These are phyloP conservation scores for Anoplolepis gracilipes DNA, from an alignment of 1,140 invertebrate genomes.

Conservation along the genomic window DNA sequence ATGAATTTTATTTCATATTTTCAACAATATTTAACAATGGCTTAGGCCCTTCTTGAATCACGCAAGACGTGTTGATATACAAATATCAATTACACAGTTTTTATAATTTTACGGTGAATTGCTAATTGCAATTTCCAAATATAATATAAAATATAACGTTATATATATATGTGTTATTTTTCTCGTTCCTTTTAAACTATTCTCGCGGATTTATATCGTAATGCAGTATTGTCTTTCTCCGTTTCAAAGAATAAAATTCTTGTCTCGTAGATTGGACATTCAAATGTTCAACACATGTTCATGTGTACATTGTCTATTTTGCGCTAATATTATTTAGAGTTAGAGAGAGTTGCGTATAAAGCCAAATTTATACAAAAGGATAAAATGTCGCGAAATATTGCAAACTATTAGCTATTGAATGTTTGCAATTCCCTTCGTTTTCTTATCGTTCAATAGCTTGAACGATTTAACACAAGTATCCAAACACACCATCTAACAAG, in stretches of 20 bases:
- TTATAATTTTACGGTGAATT: slow-evolving; percentile 4
- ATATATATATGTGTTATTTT: slow-evolving; percentile 10
- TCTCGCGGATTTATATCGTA: slow-evolving; percentile 66
- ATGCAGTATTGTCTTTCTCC: slow-evolving; percentile 62
- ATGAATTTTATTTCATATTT: slow-evolving; percentile 80
- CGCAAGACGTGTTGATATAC: slow-evolving; percentile 77
- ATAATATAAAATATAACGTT: slow-evolving; percentile 60
- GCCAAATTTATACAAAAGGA: slow-evolving; percentile 41
- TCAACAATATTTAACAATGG: slow-evolving; percentile 84
- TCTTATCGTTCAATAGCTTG: slow-evolving; percentile 23
- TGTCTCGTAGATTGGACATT: slow-evolving; percentile 6
- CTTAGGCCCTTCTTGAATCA: slow-evolving; percentile 81
- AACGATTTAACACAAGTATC: slow-evolving; percentile 54
- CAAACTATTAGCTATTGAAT: slow-evolving; percentile 21
- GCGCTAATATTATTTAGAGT: slow-evolving; percentile 28
- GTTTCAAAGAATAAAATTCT: slow-evolving; percentile 58
- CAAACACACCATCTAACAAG: slow-evolving; percentile 35
- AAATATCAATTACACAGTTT: slow-evolving; percentile 76
- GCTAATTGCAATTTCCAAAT: slow-evolving; percentile 56
- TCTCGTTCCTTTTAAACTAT: slow-evolving; percentile 49
- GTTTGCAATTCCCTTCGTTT: slow-evolving; percentile 46
- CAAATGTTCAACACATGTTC: background rate
- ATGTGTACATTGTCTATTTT: background rate
- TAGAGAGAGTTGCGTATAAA: slow-evolving; percentile 19
- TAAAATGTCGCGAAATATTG: slow-evolving; percentile 46